Conservation (phyloP, 2,113 vertebrate species). For the Pitta sordida region DNA sequence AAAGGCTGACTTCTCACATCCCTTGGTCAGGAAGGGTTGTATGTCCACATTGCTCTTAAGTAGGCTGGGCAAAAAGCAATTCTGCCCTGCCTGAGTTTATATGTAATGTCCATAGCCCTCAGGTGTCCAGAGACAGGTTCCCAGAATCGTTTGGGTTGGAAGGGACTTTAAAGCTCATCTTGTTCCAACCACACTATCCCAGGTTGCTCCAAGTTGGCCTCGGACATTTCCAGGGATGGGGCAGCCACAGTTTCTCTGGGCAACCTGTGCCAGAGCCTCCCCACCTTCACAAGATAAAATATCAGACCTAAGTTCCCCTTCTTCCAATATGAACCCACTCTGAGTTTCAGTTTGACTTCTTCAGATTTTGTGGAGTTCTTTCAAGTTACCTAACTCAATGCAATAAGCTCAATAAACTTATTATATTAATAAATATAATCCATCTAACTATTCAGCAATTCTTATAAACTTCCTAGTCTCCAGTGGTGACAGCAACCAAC, state of each 20-base stretch:
- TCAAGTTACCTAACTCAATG: neutral
- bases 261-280: neutral
- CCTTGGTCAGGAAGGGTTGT: neutral
- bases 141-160: neutral
- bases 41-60: rapidly evolving
- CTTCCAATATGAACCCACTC: neutral
- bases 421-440: neutral
- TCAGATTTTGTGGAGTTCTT: neutral
- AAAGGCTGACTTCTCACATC: neutral
- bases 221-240: neutral
- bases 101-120: neutral
- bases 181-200: rapidly evolving
- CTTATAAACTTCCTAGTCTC: neutral
- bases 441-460: neutral
- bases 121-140: neutral
- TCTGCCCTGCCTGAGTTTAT: rapidly evolving
- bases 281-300: rapidly evolving
- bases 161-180: rapidly evolving
- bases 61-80: neutral
- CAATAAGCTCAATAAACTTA: neutral
- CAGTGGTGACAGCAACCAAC: neutral
- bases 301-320: neutral
- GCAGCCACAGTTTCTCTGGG: neutral
- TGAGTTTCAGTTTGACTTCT: neutral
- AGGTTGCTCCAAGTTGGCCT: rapidly evolving